phyloP scores from a whole-genome alignment of 1,140 invertebrate genomes.

The Tetragonula clypearis region DNA sequence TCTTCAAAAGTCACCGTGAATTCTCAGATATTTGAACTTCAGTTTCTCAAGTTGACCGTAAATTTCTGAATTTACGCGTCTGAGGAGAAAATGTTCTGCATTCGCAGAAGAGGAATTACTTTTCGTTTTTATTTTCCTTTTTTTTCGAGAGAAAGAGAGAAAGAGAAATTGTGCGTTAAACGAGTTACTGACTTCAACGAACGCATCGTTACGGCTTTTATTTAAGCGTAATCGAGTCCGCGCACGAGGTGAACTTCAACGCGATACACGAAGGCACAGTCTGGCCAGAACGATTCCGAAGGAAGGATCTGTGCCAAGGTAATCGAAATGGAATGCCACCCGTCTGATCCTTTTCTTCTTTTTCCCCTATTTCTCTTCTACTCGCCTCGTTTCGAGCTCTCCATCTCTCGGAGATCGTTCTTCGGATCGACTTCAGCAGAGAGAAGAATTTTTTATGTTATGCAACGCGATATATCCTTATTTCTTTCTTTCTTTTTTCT shows the following conservation, averaged over 20 bases:
- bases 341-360: conserved; percentile 25
- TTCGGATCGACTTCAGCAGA: not conserved
- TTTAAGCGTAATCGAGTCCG: conserved; percentile 64
- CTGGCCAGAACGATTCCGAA: conserved; percentile 47
- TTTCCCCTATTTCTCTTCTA: conserved; percentile 2
- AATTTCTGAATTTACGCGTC: too few species aligned
- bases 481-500: too few species aligned
- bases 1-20: too few species aligned
- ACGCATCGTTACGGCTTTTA: conserved; percentile 48
- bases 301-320: conserved; percentile 62
- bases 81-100: too few species aligned
- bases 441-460: not conserved
- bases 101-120: too few species aligned
- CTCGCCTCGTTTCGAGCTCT: not conserved
- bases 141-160: too few species aligned
- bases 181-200: conserved; percentile 57
- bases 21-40: too few species aligned
- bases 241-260: conserved; percentile 60
- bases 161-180: not conserved
- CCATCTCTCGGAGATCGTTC: too few species aligned
- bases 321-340: conserved; percentile 53
- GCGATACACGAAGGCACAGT: conserved; percentile 31
- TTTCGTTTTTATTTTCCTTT: not conserved
- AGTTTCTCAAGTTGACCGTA: too few species aligned
- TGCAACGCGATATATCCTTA: not conserved